Conservation (phyloP, 2,113 vertebrate species). For the Toxotes jaculatrix region DNA sequence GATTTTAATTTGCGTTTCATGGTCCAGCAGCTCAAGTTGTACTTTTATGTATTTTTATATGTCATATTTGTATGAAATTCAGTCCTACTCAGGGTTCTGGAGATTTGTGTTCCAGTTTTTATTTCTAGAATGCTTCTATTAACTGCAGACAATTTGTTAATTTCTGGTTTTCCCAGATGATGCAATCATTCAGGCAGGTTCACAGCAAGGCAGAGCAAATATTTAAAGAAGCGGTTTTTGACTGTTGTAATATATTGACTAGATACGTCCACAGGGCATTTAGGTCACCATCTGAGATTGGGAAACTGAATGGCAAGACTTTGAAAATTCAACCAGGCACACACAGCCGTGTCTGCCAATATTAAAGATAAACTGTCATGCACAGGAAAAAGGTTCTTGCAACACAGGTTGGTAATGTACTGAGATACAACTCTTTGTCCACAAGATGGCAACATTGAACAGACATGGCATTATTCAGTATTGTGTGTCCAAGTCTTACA, state of each 20-base stretch:
- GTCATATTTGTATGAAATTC: too few relatives aligned
- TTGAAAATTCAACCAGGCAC: neutral
- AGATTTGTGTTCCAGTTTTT: neutral
- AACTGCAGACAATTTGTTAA: neutral
- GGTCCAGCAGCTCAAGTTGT: too few relatives aligned
- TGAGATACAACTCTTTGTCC: slow-evolving; percentile 45
- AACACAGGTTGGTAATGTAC: neutral
- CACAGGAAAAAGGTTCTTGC: neutral
- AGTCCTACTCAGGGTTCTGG: too few relatives aligned
- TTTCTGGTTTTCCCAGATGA: slow-evolving; percentile 36
- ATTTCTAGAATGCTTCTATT: neutral
- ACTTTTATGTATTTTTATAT: too few relatives aligned
- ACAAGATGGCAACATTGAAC: slow-evolving; percentile 66
- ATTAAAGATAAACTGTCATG: neutral
- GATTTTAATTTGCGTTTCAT: too few relatives aligned
- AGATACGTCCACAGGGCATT: neutral
- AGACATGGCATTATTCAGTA: neutral
- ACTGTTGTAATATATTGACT: slow-evolving; percentile 17
- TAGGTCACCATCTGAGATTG: neutral
- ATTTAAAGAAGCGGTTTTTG: slow-evolving; percentile 58
- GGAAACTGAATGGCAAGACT: neutral
- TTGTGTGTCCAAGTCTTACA: neutral
- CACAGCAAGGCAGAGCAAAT: slow-evolving; percentile 62
- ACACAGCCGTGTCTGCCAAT: neutral
- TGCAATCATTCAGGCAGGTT: slow-evolving; percentile 28